Evolutionary conservation across 2,113 vertebrate genomes (phyloP), one percentile per base, ranked within the genome.

Genomic region (Nettapus auritus): DNA sequence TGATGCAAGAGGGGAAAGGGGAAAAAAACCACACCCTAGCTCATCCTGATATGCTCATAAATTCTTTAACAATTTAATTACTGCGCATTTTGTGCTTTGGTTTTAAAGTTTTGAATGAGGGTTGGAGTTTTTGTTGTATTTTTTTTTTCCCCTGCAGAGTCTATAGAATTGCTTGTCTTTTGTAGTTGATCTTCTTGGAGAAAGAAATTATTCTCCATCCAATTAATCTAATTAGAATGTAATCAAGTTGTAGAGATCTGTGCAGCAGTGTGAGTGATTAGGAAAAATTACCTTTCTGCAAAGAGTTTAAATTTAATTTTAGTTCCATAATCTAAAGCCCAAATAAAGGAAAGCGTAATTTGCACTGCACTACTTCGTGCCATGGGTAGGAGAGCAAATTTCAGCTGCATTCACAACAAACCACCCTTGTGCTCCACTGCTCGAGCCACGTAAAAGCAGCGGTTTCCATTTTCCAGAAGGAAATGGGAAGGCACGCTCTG

Each of bases 181-280:
- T 89, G 83, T 63, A 57, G 73, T 63, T 95, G 92, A 87, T 96
- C 92, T 88, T 97, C 93, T 89, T 19, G 34, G 82, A 97, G 88
- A 97, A 95, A 95, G 86, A 95, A 96, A 96, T 97, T 90, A 92
- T 88, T 97, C 97, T 97, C 95, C 90, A 92, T 94, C 91, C 96
- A 97, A 97, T 98, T 98, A 97, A 98, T 97, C 95, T 97, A 97
- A 98, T 98, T 97, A 98, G 94, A 86, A 93, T 3, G 55, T 96
- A 97, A 97, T 97, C 95, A 96, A 96, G 77, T 97, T 93, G 95
- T 89, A 92, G 96, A 95, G 89, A 97, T 97, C 89, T 91, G 96
- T 91, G 96, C 96, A 91, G 97, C 94, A 95, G 93, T 57, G 88
- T 97, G 94, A 97, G 88, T 96, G 97, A 97, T 97, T 95, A 96